A percentile compares a stretch with the other conserved stretches of the same genome.
Conservation (phyloP, 2,797 vertebrate genomes). For the Coreius guichenoti region DNA sequence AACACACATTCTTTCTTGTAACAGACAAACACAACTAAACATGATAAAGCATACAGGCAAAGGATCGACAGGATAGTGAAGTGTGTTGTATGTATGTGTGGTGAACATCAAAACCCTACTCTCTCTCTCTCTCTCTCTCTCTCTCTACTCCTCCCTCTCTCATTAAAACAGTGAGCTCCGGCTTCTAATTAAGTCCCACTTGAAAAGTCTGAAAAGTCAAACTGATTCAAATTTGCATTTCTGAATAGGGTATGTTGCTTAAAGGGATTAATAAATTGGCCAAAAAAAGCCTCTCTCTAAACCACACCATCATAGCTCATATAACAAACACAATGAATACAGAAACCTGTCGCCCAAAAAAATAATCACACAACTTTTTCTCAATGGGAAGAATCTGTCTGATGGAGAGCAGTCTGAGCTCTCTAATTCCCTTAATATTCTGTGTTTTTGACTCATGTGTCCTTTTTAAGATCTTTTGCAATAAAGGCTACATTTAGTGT, state of each 20-base stretch:
- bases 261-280: constrained; percentile 86
- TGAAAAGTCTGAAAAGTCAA: constrained; percentile 87
- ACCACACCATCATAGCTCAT: constrained; percentile 74
- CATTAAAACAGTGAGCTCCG: constrained; percentile 84
- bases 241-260: constrained; percentile 84
- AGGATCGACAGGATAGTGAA: constrained; percentile 54
- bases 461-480: not conserved
- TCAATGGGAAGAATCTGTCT: not conserved
- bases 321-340: constrained; percentile 67
- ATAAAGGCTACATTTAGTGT: not conserved
- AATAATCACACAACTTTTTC: no score
- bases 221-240: constrained; percentile 87
- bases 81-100: constrained; percentile 57
- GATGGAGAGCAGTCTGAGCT: not conserved
- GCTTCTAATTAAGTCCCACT: constrained; percentile 88
- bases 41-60: constrained; percentile 31
- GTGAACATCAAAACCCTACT: constrained; percentile 59
- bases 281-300: constrained; percentile 79
- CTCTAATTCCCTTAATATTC: not conserved
- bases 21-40: not conserved
- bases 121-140: constrained; percentile 66
- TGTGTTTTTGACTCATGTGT: not conserved
- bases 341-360: not conserved
- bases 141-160: constrained; percentile 76
- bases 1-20: not conserved